Base-by-base conservation (phyloP, 2,888 invertebrate species). In the Cynaeus angustus region DNA sequence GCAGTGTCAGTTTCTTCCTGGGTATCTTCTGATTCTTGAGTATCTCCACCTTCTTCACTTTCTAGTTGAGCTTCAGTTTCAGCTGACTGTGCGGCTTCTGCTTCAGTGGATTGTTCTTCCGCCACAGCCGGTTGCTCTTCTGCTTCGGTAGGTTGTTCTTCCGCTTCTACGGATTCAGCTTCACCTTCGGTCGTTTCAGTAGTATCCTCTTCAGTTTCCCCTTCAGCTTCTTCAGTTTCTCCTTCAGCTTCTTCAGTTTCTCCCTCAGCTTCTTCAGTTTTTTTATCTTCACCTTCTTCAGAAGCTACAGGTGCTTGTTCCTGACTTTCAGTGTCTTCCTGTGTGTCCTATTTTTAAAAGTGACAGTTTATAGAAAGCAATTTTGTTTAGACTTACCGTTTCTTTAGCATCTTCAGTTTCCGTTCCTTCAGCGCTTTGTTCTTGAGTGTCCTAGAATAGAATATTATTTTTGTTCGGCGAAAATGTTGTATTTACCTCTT, bases 241-340 rank as follows among this genome's bases (percentile, higher is more conserved):
- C 50, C 69, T 33, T 71, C 70, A 21, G 71, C 71, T 45, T 66
- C 70, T 21, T 68, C 68, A 52, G 48, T 52, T 66, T 66, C 75
- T 61, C 68, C 81, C 78, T 74, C 81, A 21, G 81, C 80, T 30
- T 84, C 85, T 71, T 86, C 85, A 75, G 85, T 86, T 79, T 84
- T 83, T 78, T 85, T 84, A 82, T 86, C 86, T 3, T 65, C 45
- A 82, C 86, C 85, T 82, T 86, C 86, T 81, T 84, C 78, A 86
- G 86, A 73, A 50, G 28, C 26, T 28, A 4, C 28, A 7, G 82
- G 80, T 28, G 84, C 85, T 71, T 86, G 85, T 66, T 69, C 66
- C 50, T 71, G 52, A 72, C 75, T 62, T n/a, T 66, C 66, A 33
- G 59, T 33, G 48, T 62, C 70, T 61, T 53, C 61, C 33, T 16